Evolutionary conservation across 2,888 invertebrate species (phyloP).

Genomic region (Salticus scenicus): DNA sequence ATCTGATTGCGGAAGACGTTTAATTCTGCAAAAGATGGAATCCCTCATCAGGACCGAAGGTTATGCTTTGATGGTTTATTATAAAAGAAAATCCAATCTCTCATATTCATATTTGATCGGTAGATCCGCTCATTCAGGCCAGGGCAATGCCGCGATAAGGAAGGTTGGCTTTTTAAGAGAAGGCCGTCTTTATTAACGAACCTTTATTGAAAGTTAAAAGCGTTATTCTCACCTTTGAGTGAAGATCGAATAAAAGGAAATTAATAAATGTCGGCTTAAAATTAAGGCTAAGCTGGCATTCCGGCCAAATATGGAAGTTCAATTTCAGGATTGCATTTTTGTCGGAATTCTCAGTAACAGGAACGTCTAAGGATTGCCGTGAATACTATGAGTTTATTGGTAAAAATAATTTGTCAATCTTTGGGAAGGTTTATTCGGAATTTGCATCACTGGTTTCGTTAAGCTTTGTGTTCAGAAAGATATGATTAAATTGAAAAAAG

Average conservation of each 20-base stretch:
- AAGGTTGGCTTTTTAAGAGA: slow-evolving; percentile 46
- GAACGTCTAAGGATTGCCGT: not conserved
- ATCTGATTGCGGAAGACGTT: slow-evolving; percentile 54
- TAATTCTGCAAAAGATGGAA: slow-evolving; percentile 40
- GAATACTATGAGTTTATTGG: not conserved
- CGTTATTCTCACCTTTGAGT: slow-evolving; percentile 35
- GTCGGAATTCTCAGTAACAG: slow-evolving; percentile 18
- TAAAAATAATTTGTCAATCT: not conserved
- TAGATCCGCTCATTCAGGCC: slow-evolving; percentile 28
- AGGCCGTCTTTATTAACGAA: slow-evolving; percentile 60
- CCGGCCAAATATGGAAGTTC: slow-evolving; percentile 42
- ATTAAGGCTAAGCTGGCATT: slow-evolving; percentile 55
- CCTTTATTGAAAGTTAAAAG: slow-evolving; percentile 67
- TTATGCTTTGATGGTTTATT: slow-evolving; percentile 62
- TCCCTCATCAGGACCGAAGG: slow-evolving; percentile 49
- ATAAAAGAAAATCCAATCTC: slow-evolving; percentile 63
- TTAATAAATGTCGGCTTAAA: slow-evolving; percentile 63
- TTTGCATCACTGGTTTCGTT: not conserved
- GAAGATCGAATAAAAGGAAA: slow-evolving; percentile 45
- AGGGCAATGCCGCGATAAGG: slow-evolving; percentile 36
- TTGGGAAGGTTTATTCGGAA: not conserved
- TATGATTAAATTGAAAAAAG: not conserved
- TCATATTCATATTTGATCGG: slow-evolving; percentile 61
- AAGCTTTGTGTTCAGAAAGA: not conserved
- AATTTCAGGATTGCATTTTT: slow-evolving; percentile 28